Conservation (phyloP, 2,797 vertebrate species). For the Mus spretus region DNA sequence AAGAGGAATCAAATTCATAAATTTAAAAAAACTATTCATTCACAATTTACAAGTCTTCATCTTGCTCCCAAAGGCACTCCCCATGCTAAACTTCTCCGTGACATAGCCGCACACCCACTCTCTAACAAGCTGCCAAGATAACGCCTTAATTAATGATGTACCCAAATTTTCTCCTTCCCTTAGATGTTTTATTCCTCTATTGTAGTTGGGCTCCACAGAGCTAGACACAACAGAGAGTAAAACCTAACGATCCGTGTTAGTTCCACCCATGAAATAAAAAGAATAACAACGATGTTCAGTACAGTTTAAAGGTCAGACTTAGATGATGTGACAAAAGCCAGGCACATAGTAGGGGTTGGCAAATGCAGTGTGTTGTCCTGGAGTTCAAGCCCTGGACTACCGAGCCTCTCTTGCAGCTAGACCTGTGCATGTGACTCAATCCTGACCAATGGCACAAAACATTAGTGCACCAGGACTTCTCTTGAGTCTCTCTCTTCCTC, state of each 20-base stretch:
- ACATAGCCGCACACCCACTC: not conserved
- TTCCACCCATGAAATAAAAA: not conserved
- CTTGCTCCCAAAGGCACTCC: not conserved
- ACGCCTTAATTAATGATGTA: not conserved
- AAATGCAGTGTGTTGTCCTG: not conserved
- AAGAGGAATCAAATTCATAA: not conserved
- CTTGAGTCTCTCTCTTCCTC: not conserved
- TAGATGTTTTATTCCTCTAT: not conserved
- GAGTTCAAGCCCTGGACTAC: not conserved
- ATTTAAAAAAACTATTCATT: not conserved
- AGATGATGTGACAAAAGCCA: not conserved
- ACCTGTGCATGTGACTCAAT: not conserved
- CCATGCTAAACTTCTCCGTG: not conserved
- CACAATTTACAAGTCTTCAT: not conserved
- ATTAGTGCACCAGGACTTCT: not conserved
- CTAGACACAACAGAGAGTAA: not conserved
- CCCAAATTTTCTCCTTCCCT: conserved; percentile 1
- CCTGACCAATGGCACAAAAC: not conserved
- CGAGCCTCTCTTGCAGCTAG: not conserved
- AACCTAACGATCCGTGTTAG: not conserved
- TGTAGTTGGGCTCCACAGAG: not conserved
- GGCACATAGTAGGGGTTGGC: fast-evolving
- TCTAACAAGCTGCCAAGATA: not conserved
- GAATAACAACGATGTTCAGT: not conserved
- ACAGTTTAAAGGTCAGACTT: not conserved